These are phyloP conservation scores for Microchirus variegatus DNA, from an alignment of 2,797 vertebrate genomes.

Conservation along the genomic window DNA sequence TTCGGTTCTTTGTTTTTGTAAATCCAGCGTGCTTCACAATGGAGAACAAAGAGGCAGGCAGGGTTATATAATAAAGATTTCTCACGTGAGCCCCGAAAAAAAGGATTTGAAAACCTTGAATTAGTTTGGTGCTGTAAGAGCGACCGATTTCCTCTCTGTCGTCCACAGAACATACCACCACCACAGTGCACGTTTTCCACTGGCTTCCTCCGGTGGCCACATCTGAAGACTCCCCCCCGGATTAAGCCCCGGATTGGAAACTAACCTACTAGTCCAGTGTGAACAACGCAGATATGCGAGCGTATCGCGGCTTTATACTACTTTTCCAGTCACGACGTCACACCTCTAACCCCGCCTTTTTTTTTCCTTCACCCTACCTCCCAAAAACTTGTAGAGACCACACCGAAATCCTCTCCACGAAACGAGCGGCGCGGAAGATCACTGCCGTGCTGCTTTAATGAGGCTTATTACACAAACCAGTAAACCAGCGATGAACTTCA, in stretches of 20 bases:
- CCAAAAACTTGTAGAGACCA: constrained; percentile 66
- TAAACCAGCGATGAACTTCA: constrained; percentile 57
- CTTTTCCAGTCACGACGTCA: constrained; percentile 79
- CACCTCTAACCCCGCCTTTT: constrained; percentile 63
- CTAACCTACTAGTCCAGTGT: constrained; percentile 55
- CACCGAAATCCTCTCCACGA: constrained; percentile 61
- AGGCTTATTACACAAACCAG: constrained; percentile 56
- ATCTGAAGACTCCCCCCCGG: constrained; percentile 64
- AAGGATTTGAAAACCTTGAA: constrained; percentile 55
- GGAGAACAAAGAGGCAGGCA: constrained; percentile 54
- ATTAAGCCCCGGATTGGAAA: constrained; percentile 68
- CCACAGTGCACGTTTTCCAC: constrained; percentile 70
- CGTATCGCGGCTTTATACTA: constrained; percentile 51
- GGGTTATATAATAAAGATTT: constrained; percentile 58
- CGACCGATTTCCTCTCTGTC: constrained; percentile 72
- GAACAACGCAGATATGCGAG: constrained; percentile 49
- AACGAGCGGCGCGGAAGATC: constrained; percentile 33
- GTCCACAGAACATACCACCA: constrained; percentile 58
- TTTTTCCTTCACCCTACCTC: constrained; percentile 64
- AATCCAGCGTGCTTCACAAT: constrained; percentile 48
- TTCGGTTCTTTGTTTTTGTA: constrained; percentile 52
- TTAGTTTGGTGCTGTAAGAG: constrained; percentile 58
- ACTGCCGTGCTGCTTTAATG: constrained; percentile 63
- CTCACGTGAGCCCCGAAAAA: constrained; percentile 54
- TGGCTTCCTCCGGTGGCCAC: constrained; percentile 68